Conservation (phyloP, 2,113 vertebrate species). For the Sorex fumeus region DNA sequence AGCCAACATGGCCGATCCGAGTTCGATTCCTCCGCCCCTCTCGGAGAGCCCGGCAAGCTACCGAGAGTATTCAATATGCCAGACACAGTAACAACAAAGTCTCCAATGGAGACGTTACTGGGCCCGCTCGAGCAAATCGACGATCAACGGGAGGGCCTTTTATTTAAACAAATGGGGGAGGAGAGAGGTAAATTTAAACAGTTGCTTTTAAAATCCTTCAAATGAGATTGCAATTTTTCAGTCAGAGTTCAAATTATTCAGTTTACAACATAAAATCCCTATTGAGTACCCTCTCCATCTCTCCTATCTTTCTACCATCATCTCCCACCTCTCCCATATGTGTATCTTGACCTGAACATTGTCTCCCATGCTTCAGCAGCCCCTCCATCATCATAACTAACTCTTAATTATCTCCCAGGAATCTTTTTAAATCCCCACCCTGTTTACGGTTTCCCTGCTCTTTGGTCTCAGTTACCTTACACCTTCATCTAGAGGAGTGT, state of each 20-base stretch:
- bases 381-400: not conserved
- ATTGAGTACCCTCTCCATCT: not conserved
- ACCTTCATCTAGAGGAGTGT: not conserved
- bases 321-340: not conserved
- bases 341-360: not conserved
- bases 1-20: too few species aligned
- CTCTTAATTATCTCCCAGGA: not conserved
- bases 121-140: too few species aligned
- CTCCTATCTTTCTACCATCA: not conserved
- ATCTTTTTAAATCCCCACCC: not conserved
- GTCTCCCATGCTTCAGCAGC: not conserved
- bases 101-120: too few species aligned
- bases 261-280: not conserved
- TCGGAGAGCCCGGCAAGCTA: too few species aligned
- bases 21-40: too few species aligned
- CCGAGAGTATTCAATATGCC: too few species aligned
- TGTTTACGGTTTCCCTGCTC: not conserved
- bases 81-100: too few species aligned
- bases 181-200: not conserved
- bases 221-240: not conserved
- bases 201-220: slow-evolving; percentile 25
- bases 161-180: slow-evolving; percentile 35
- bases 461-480: not conserved
- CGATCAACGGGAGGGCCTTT: too few species aligned
- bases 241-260: slow-evolving; percentile 44